Base-by-base conservation (phyloP, 2,888 invertebrate genomes). In the Monopis laevigella region DNA sequence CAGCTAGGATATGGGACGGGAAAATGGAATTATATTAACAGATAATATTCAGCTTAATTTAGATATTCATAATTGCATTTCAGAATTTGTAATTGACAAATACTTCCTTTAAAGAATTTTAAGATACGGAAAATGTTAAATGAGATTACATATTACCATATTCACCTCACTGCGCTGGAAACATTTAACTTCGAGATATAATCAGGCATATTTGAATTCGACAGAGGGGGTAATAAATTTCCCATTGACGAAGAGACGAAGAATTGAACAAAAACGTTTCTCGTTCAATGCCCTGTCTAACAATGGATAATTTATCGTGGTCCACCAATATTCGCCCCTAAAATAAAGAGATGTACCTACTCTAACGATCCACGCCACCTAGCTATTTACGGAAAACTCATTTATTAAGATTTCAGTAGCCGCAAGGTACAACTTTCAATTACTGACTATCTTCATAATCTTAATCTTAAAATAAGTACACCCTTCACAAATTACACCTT, bases 181-280 rank as follows among this genome's bases (percentile, higher is more conserved):
- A 63, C 65, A 66, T 68, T 73, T 62, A 67, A 61, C 61, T 65
- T 59, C 60, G 57, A 52, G 64, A 65, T 68, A 72, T 72, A 74
- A 74, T 73, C 72, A 68, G 53, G 58, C 65, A 68, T 73, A 77
- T 77, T 77, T 71, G 66, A 75, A 75, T 77, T 69, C 65, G 62
- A 62, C 59, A 60, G 63, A 61, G 62, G 58, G 56, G 61, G 73
- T 65, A 68, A 78, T 78, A 77, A 77, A 77, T 78, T 77, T 68
- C 53, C 72, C 65, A 73, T 75, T 75, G 74, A 77, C 69, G 69
- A 71, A 64, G 63, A 71, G 66, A 64, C 70, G 68, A 73, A 73
- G 77, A 75, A 75, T 73, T 70, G 77, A 75, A 80, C 77, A 77
- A 75, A 78, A 80, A 73, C 72, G 67, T 62, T 59, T 68, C 69